These are phyloP conservation scores for Lapara coniferarum DNA, from an alignment of 2,888 invertebrate species.

Conservation along the genomic window DNA sequence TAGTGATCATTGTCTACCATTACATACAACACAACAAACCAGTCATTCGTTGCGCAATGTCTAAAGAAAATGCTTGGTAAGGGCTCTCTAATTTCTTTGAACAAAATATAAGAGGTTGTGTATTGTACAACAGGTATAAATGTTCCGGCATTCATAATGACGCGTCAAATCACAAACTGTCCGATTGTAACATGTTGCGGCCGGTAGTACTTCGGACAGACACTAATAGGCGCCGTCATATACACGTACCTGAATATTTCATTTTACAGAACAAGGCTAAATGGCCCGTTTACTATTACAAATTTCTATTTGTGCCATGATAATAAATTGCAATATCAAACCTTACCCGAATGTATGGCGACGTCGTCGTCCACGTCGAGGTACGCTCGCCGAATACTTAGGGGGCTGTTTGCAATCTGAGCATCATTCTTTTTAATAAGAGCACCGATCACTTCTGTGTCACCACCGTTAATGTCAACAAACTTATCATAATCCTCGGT, in stretches of 20 bases:
- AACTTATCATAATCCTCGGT: constrained; percentile 72
- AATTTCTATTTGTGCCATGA: constrained; percentile 40
- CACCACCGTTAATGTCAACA: constrained; percentile 70
- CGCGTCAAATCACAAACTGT: neutral
- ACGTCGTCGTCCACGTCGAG: constrained; percentile 87
- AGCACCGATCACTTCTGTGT: constrained; percentile 71
- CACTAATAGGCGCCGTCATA: constrained; percentile 35
- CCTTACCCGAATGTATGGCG: constrained; percentile 89
- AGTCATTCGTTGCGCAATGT: constrained; percentile 14
- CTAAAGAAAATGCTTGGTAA: constrained; percentile 18
- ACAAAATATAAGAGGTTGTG: neutral
- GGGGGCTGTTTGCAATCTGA: constrained; percentile 69
- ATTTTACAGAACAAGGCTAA: constrained; percentile 41
- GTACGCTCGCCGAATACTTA: constrained; percentile 76
- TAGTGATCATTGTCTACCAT: constrained; percentile 60
- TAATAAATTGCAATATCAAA: constrained; percentile 24
- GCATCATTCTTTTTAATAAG: constrained; percentile 77
- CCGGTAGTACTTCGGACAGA: neutral
- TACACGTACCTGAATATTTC: constrained; percentile 43
- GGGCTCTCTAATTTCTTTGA: constrained; percentile 15
- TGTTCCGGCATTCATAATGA: constrained; percentile 12
- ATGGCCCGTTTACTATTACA: constrained; percentile 36
- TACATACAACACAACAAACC: constrained; percentile 28
- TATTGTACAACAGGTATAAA: constrained; percentile 3
- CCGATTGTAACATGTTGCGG: neutral